These are phyloP conservation scores for Epinotia nisella DNA, from an alignment of 2,888 invertebrate genomes.

Conservation along the genomic window DNA sequence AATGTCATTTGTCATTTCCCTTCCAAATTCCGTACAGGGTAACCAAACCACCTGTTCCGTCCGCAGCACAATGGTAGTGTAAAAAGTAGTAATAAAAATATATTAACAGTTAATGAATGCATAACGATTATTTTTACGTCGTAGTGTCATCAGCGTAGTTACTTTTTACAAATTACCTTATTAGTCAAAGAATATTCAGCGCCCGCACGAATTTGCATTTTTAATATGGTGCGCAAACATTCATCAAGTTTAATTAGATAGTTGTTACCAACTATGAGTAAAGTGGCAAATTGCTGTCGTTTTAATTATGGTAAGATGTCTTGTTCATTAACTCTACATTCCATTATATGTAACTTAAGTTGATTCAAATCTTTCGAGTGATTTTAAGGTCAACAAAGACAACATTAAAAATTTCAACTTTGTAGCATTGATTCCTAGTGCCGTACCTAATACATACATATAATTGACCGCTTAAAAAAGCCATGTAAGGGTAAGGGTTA, in stretches of 20 bases:
- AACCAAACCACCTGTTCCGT: constrained; percentile 46
- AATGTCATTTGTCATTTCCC: constrained; percentile 56
- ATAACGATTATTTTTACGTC: constrained; percentile 60
- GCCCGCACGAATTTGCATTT: constrained; percentile 65
- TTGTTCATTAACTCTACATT: background rate
- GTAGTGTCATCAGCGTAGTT: constrained; percentile 64
- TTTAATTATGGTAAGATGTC: constrained; percentile 33
- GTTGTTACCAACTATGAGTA: constrained; percentile 43
- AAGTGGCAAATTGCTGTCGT: constrained; percentile 25
- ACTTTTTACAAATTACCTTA: constrained; percentile 67
- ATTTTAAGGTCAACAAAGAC: no score
- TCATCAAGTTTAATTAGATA: constrained; percentile 70
- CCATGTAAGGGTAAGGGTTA: no score
- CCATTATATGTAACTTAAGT: background rate
- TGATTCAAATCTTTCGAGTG: background rate
- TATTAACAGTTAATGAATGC: constrained; percentile 56
- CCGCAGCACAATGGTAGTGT: constrained; percentile 1
- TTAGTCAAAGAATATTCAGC: constrained; percentile 65
- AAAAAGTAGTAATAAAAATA: constrained; percentile 48
- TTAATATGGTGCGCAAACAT: constrained; percentile 65
- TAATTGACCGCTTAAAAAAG: no score
- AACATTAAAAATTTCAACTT: no score
- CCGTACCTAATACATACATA: no score
- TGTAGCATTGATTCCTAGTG: no score
- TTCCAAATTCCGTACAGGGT: constrained; percentile 54